Evolutionary conservation across 2,888 invertebrate species (phyloP).

Genomic region (Drosophila siamana): DNA sequence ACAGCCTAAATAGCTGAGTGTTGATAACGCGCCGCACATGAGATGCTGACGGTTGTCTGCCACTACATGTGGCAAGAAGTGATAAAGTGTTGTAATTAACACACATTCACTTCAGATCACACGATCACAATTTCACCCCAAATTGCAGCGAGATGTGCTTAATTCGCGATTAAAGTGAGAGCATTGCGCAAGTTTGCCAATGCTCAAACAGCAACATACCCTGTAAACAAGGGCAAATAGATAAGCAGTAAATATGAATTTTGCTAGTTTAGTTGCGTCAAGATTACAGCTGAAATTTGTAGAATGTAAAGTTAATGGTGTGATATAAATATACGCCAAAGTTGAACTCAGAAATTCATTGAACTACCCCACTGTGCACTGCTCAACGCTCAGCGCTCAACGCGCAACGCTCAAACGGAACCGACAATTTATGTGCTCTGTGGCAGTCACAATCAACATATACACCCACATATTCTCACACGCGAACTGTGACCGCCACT

Average conservation of each 20-base stretch:
- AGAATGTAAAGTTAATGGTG: not conserved
- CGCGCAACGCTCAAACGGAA: slow-evolving; percentile 12
- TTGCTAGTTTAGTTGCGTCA: not conserved
- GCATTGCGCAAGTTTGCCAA: not conserved
- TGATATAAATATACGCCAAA: not conserved
- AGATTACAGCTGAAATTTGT: not conserved
- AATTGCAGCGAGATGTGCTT: not conserved
- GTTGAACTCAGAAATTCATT: not conserved
- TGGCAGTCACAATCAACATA: slow-evolving; percentile 21
- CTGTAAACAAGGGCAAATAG: no score
- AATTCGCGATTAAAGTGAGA: slow-evolving; percentile 30
- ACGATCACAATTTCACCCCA: slow-evolving; percentile 27
- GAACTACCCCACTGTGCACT: not conserved
- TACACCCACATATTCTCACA: not conserved
- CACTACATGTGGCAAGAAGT: slow-evolving; percentile 37
- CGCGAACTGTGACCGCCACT: slow-evolving; percentile 58
- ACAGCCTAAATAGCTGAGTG: slow-evolving; percentile 15
- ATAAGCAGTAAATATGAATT: no score
- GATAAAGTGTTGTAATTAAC: slow-evolving; percentile 75
- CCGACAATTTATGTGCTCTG: slow-evolving; percentile 29
- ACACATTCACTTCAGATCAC: slow-evolving; percentile 61
- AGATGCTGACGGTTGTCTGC: slow-evolving; percentile 37
- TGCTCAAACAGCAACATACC: slow-evolving; percentile 4
- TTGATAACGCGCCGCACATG: slow-evolving; percentile 25
- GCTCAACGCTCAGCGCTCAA: no score